phyloP scores from a whole-genome alignment of 2,113 vertebrate genomes.

The Corvus moneduloides region DNA sequence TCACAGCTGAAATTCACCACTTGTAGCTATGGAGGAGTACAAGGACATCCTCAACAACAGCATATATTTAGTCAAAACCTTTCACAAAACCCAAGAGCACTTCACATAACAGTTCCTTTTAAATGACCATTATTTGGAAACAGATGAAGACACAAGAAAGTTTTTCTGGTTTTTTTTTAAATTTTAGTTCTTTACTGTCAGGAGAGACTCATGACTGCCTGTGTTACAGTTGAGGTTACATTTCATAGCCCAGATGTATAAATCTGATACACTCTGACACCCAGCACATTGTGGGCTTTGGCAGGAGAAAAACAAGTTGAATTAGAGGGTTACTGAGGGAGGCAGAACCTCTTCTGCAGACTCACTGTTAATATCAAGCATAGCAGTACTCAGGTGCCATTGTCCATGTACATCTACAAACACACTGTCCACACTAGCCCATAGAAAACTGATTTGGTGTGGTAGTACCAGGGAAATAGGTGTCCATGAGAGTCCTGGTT shows the following conservation, averaged over 20 bases:
- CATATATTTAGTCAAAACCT: not conserved
- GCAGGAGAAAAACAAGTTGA: not conserved
- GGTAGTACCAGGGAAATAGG: not conserved
- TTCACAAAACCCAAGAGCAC: not conserved
- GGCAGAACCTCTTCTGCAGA: not conserved
- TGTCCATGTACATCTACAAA: rapidly evolving
- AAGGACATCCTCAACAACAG: not conserved
- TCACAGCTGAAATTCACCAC: not conserved
- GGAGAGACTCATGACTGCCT: not conserved
- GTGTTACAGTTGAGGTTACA: not conserved
- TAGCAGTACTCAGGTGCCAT: not conserved
- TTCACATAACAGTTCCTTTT: not conserved
- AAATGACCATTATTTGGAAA: not conserved
- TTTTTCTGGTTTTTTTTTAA: not conserved
- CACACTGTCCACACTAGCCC: rapidly evolving
- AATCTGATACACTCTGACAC: not conserved
- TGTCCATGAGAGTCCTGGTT: not conserved
- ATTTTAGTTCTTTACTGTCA: not conserved
- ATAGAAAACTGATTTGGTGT: not conserved
- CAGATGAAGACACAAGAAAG: not conserved
- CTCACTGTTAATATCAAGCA: not conserved
- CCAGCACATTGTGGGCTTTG: rapidly evolving
- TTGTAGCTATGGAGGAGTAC: not conserved
- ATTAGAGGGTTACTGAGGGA: not conserved
- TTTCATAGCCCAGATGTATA: not conserved